Conservation (phyloP, 2,888 invertebrate genomes). For the Clepsis dumicolana region DNA sequence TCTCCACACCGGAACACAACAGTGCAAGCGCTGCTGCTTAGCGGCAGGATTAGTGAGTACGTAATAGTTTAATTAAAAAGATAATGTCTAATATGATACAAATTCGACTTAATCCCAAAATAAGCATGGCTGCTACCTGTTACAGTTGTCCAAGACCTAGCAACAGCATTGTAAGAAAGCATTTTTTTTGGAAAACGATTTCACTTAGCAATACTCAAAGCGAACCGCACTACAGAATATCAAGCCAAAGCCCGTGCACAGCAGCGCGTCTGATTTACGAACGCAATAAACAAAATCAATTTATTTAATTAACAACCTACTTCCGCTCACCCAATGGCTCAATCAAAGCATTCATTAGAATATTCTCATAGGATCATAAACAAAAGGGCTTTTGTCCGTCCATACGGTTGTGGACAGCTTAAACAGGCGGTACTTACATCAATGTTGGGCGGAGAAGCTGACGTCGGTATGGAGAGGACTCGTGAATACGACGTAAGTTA, state of each 20-base stretch:
- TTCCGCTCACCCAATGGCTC: slow-evolving; percentile 64
- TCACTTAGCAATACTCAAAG: background rate
- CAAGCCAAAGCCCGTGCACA: background rate
- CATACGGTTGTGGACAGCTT: slow-evolving; percentile 54
- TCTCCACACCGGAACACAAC: too few species aligned
- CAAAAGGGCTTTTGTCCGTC: slow-evolving; percentile 73
- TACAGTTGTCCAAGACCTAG: too few species aligned
- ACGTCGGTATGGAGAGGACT: slow-evolving; percentile 73
- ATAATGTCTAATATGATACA: too few species aligned
- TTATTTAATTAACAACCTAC: slow-evolving; percentile 75
- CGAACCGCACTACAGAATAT: background rate
- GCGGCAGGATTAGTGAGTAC: too few species aligned
- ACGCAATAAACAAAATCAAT: slow-evolving; percentile 46
- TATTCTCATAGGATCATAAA: slow-evolving; percentile 76
- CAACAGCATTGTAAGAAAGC: too few species aligned
- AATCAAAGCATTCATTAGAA: slow-evolving; percentile 72
- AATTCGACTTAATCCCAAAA: too few species aligned
- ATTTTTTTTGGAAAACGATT: background rate
- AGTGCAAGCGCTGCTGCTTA: too few species aligned
- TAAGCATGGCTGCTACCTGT: too few species aligned
- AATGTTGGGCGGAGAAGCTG: slow-evolving; percentile 75
- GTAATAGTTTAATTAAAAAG: too few species aligned
- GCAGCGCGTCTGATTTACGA: slow-evolving; percentile 31
- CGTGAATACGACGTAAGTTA: slow-evolving; percentile 76
- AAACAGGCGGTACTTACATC: slow-evolving; percentile 60